Evolutionary conservation across 2,888 invertebrate genomes (phyloP).

Genomic region (Parasteatoda lunata): DNA sequence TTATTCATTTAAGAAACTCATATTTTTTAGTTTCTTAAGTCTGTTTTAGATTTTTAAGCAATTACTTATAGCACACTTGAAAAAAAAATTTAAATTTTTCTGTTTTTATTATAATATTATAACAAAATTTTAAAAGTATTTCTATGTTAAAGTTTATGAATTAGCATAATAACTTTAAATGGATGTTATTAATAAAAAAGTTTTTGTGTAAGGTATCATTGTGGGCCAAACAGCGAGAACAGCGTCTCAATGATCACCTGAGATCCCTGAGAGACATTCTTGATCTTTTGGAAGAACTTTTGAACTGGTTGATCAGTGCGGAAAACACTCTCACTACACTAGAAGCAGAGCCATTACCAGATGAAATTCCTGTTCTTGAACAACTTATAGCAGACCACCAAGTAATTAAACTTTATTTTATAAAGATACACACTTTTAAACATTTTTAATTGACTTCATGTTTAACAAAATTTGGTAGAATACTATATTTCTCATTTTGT

Average conservation of each 20-base stretch:
- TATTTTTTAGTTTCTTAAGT: background rate
- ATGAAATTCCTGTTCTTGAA: slow-evolving; percentile 90
- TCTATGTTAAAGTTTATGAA: slow-evolving; percentile 70
- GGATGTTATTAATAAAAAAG: too few species aligned
- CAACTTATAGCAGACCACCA: slow-evolving; percentile 92
- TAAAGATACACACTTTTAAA: background rate
- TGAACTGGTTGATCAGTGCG: slow-evolving; percentile 92
- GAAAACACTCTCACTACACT: slow-evolving; percentile 88
- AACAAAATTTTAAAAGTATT: slow-evolving; percentile 18
- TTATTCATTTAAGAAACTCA: too few species aligned
- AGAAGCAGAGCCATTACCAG: slow-evolving; percentile 91
- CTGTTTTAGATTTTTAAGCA: background rate
- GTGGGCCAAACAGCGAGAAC: slow-evolving; percentile 83
- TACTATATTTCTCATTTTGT: too few species aligned
- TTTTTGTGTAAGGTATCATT: slow-evolving; percentile 71
- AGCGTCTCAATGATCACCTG: slow-evolving; percentile 89
- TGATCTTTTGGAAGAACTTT: slow-evolving; percentile 90
- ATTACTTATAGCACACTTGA: background rate
- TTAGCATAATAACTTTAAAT: too few species aligned
- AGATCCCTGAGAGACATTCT: slow-evolving; percentile 86
- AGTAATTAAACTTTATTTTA: slow-evolving; percentile 68
- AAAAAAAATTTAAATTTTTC: background rate
- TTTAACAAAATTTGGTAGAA: too few species aligned
- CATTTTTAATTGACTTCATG: too few species aligned
- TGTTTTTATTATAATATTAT: background rate